These are phyloP conservation scores for Tympanuchus pallidicinctus DNA, from an alignment of 2,113 vertebrate species.

Conservation along the genomic window DNA sequence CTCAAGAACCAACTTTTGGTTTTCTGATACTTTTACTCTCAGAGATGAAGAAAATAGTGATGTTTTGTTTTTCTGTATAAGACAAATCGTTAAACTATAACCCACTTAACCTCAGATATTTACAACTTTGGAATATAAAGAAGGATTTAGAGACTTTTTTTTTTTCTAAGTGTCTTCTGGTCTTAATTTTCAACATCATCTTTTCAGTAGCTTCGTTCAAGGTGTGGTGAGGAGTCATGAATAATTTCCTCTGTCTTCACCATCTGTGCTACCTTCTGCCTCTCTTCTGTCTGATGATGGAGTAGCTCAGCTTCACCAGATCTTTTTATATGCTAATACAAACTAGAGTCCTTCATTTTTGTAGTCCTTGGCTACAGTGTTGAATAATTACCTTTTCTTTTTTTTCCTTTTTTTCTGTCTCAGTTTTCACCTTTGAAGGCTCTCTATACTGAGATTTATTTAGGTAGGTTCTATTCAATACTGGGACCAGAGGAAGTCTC, in stretches of 20 bases:
- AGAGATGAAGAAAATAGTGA: background rate
- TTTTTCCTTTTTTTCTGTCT: background rate
- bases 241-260: constrained; percentile 67
- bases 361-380: background rate
- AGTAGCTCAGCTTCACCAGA: constrained; percentile 49
- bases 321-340: constrained; percentile 61
- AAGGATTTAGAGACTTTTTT: constrained; percentile 40
- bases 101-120: constrained; percentile 48
- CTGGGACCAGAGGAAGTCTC: background rate
- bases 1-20: background rate
- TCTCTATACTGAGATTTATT: background rate
- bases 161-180: constrained; percentile 51
- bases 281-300: constrained; percentile 46
- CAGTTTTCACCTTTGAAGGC: background rate
- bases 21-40: constrained; percentile 6
- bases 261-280: constrained; percentile 71
- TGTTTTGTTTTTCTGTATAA: constrained; percentile 2
- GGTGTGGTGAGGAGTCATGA: constrained; percentile 53
- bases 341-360: constrained; percentile 14
- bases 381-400: background rate
- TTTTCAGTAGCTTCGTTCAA: constrained; percentile 63
- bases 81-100: constrained; percentile 18
- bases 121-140: constrained; percentile 46
- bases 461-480: background rate
- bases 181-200: constrained; percentile 61